A percentile compares a stretch with the other conserved stretches of the same genome.
phyloP scores from a whole-genome alignment of 2,113 vertebrate genomes.

The Saccopteryx bilineata region DNA sequence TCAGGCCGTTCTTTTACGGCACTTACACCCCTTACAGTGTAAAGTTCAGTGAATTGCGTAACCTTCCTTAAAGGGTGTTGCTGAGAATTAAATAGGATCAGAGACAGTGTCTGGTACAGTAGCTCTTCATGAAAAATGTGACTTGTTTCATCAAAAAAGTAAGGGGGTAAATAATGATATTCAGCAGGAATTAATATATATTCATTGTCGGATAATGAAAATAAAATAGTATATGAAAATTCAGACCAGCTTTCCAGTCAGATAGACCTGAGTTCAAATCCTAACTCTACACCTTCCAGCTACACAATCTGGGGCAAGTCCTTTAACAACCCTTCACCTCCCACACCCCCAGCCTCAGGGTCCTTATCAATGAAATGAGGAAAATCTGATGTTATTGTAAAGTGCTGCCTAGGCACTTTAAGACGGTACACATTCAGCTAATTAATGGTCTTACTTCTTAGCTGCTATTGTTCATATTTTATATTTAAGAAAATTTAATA shows the following conservation, averaged over 20 bases:
- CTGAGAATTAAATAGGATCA: background rate
- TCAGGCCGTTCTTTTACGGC: background rate
- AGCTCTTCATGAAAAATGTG: background rate
- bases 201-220: slow-evolving; percentile 17
- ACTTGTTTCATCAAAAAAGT: background rate
- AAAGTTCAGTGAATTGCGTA: background rate
- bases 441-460: background rate
- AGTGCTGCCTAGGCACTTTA: background rate
- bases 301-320: background rate
- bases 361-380: background rate
- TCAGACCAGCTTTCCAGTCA: background rate
- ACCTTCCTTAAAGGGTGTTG: background rate
- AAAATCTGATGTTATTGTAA: slow-evolving; percentile 7
- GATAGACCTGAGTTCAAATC: background rate
- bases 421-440: background rate
- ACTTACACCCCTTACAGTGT: background rate
- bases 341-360: background rate
- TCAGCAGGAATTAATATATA: background rate
- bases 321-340: background rate
- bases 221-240: background rate
- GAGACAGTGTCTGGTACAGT: background rate
- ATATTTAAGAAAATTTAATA: background rate
- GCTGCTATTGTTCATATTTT: background rate
- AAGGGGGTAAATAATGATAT: background rate
- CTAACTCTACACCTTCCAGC: background rate